phyloP scores from a whole-genome alignment of 1,140 invertebrate species.

The Drosophila mauritiana region DNA sequence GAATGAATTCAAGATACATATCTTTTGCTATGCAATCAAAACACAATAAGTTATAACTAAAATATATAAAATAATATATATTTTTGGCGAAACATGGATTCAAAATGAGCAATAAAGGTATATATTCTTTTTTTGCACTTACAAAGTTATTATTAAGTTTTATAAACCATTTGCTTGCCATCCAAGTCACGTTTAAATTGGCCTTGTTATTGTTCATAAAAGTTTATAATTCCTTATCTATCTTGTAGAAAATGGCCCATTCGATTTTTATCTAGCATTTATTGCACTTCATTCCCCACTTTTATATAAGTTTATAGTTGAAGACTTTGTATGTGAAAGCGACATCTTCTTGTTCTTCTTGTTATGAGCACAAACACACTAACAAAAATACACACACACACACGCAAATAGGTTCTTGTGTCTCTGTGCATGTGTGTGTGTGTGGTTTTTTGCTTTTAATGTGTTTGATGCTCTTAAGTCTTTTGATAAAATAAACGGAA shows the following conservation, averaged over 20 bases:
- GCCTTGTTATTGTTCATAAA: neutral
- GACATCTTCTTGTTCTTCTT: slow-evolving; percentile 1
- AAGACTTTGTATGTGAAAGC: neutral
- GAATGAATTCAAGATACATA: neutral
- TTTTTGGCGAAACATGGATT: no score
- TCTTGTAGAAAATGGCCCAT: no score
- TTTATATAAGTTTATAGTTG: slow-evolving; percentile 17
- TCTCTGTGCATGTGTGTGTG: neutral
- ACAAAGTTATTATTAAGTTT: no score
- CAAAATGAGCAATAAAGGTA: no score
- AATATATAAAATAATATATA: no score
- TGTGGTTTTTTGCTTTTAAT: slow-evolving; percentile 59
- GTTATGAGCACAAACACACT: neutral
- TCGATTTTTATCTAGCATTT: neutral
- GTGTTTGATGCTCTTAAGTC: slow-evolving; percentile 64
- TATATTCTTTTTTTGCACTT: no score
- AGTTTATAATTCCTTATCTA: no score
- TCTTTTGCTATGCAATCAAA: neutral
- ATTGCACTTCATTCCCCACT: neutral
- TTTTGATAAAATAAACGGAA: slow-evolving; percentile 65
- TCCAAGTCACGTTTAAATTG: neutral
- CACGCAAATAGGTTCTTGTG: slow-evolving; percentile 16
- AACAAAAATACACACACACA: neutral
- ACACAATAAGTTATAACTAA: neutral
- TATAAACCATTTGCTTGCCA: neutral